Evolutionary conservation across 1,140 invertebrate species (phyloP).

Genomic region (Trypoxylus dichotomus): DNA sequence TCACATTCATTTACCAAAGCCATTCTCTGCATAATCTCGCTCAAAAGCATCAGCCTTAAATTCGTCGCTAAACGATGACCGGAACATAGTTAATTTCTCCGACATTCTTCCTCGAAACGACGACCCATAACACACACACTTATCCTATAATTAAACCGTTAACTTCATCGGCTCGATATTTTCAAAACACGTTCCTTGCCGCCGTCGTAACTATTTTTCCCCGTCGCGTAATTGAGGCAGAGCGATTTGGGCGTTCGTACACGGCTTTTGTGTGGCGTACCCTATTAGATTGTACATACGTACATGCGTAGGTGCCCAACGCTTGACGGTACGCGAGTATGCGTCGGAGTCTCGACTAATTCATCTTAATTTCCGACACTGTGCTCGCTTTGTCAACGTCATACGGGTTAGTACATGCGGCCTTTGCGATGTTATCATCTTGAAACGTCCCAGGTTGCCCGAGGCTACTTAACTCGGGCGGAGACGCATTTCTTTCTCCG

Average conservation of each 20-base stretch:
- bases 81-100: too few relatives aligned
- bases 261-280: neutral
- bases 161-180: neutral
- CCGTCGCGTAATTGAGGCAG: neutral
- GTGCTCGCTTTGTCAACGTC: constrained; percentile 41
- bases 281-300: neutral
- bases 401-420: constrained; percentile 22
- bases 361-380: constrained; percentile 42
- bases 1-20: too few relatives aligned
- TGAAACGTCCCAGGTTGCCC: constrained; percentile 23
- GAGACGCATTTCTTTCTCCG: neutral
- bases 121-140: too few relatives aligned
- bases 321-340: neutral
- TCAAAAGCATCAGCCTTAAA: too few relatives aligned
- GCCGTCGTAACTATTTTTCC: neutral
- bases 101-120: too few relatives aligned
- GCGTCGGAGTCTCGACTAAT: constrained; percentile 31
- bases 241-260: neutral
- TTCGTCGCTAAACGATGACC: too few relatives aligned
- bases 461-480: constrained; percentile 1
- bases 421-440: constrained; percentile 25
- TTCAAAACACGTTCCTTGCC: neutral
- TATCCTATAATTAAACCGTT: neutral
- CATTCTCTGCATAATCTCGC: too few relatives aligned
- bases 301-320: neutral